Conservation (phyloP, 2,113 vertebrate species). For the Sinocyclocheilus anshuiensis region DNA sequence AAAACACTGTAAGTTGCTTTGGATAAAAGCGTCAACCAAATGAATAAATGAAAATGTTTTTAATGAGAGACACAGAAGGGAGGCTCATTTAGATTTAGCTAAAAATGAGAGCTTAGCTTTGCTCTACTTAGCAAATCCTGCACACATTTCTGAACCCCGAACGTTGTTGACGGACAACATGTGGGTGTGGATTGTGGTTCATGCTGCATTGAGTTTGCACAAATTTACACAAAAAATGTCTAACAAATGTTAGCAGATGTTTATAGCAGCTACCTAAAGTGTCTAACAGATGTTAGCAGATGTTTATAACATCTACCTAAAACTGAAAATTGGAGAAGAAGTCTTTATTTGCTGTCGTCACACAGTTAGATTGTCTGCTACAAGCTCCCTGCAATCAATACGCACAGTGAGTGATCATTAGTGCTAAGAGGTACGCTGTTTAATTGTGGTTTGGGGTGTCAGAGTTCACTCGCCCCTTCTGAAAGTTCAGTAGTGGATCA, state of each 20-base stretch:
- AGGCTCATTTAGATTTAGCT: neutral
- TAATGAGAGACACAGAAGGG: neutral
- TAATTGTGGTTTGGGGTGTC: slow-evolving; percentile 12
- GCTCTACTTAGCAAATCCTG: slow-evolving; percentile 39
- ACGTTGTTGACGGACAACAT: neutral
- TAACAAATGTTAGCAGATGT: slow-evolving; percentile 6
- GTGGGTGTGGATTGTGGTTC: slow-evolving; percentile 5
- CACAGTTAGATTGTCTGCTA: neutral
- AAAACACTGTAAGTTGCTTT: neutral
- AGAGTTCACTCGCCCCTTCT: neutral
- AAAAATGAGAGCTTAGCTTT: slow-evolving; percentile 31
- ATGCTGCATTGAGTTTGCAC: slow-evolving; percentile 3
- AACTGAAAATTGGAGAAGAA: neutral
- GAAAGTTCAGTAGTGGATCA: neutral
- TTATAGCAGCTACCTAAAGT: neutral
- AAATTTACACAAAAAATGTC: neutral
- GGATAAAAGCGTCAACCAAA: neutral
- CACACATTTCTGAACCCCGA: slow-evolving; percentile 10
- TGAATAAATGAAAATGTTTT: slow-evolving; percentile 2
- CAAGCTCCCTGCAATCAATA: slow-evolving; percentile 9
- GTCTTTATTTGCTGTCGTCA: neutral
- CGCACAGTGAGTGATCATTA: slow-evolving; percentile 12
- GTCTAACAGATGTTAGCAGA: slow-evolving; percentile 1
- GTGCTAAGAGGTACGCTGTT: slow-evolving; percentile 1
- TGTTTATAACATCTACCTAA: neutral